Conservation (phyloP, 2,113 vertebrate genomes). For the Bucco capensis region DNA sequence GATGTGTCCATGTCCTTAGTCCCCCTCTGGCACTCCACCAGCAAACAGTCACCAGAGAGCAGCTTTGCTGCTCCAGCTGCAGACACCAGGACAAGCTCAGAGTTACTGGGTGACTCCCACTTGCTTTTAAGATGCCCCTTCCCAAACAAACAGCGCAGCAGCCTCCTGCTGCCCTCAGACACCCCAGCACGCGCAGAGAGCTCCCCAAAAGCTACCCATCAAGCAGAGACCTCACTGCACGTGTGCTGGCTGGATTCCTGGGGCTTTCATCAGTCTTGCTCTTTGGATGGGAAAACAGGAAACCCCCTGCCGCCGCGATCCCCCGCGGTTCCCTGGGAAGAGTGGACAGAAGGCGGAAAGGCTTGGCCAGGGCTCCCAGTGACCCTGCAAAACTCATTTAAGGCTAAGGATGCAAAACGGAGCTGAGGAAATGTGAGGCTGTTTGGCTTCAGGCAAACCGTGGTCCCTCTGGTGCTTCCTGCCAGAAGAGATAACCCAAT, state of each 20-base stretch:
- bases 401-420: neutral
- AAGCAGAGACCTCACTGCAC: fast-evolving
- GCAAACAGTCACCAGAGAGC: neutral
- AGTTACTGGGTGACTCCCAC: neutral
- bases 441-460: neutral
- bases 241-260: neutral
- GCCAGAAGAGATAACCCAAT: neutral
- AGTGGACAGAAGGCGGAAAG: neutral
- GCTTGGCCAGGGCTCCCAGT: neutral
- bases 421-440: neutral
- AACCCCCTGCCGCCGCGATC: neutral
- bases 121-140: neutral
- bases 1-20: neutral
- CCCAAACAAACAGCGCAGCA: neutral
- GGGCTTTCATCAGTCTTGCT: neutral
- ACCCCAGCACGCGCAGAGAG: neutral
- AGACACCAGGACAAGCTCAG: neutral
- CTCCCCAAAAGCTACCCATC: fast-evolving
- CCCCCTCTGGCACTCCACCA: fast-evolving
- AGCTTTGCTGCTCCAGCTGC: neutral
- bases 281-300: constrained; percentile 29
- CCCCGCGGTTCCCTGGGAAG: neutral
- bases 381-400: constrained; percentile 47
- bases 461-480: neutral
- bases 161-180: neutral